phyloP scores from a whole-genome alignment of 2,113 vertebrate species.

The Forbesichthys papilliferus region DNA sequence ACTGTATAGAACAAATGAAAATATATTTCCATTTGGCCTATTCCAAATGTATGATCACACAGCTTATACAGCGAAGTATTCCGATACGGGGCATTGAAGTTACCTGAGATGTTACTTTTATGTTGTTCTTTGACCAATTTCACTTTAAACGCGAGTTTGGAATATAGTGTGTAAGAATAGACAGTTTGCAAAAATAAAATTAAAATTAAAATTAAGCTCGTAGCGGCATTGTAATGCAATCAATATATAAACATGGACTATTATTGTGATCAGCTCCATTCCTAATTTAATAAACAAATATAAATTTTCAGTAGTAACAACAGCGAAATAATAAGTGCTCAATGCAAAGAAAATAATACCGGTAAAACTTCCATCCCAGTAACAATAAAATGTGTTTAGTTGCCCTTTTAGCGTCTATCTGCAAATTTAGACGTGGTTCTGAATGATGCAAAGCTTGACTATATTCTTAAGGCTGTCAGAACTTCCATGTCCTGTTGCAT shows the following conservation, averaged over 20 bases:
- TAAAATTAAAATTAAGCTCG: too few species aligned
- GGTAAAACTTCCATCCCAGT: constrained; percentile 22
- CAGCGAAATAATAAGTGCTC: constrained; percentile 79
- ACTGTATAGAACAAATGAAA: neutral
- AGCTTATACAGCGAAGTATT: constrained; percentile 59
- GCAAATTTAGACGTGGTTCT: constrained; percentile 64
- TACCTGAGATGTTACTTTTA: constrained; percentile 81
- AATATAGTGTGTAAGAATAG: constrained; percentile 46
- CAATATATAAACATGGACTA: constrained; percentile 72
- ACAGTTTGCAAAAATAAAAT: constrained; percentile 51
- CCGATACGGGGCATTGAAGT: constrained; percentile 74
- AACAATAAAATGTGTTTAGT: constrained; percentile 37
- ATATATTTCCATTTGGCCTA: neutral
- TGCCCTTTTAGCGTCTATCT: constrained; percentile 66
- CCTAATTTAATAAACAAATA: constrained; percentile 47
- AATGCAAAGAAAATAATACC: constrained; percentile 69
- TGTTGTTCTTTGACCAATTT: constrained; percentile 68
- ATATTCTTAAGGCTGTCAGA: constrained; percentile 66
- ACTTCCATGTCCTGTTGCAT: constrained; percentile 60
- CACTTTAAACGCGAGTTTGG: constrained; percentile 62
- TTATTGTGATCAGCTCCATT: constrained; percentile 50
- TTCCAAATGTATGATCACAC: constrained; percentile 27
- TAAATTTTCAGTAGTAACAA: constrained; percentile 46
- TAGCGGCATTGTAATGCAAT: constrained; percentile 25
- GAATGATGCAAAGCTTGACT: constrained; percentile 47